Conservation (phyloP, 1,140 invertebrate species). For the Wasmannia auropunctata region DNA sequence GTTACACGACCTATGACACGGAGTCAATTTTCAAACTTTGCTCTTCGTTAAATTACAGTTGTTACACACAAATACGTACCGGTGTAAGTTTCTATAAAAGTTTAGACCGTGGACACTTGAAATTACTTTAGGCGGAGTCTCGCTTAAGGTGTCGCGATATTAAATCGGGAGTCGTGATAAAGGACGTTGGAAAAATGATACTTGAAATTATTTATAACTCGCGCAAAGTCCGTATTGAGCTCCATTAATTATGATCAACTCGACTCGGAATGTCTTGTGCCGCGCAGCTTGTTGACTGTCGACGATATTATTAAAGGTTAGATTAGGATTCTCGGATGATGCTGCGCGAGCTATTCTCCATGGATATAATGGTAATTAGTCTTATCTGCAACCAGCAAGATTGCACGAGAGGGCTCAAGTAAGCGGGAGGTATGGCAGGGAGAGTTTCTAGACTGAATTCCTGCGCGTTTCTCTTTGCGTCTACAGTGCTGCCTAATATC, state of each 20-base stretch:
- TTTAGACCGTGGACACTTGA: neutral
- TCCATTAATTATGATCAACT: constrained; percentile 73
- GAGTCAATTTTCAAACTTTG: constrained; percentile 42
- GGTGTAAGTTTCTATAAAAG: neutral
- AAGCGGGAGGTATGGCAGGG: constrained; percentile 53
- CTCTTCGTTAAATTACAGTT: constrained; percentile 46
- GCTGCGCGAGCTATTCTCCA: constrained; percentile 73
- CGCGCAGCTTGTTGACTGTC: constrained; percentile 73
- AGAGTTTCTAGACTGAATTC: constrained; percentile 70
- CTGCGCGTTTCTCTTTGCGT: constrained; percentile 59
- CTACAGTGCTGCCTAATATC: constrained; percentile 69
- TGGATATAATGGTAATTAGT: constrained; percentile 81
- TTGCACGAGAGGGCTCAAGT: constrained; percentile 69
- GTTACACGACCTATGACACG: constrained; percentile 26
- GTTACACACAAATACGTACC: neutral
- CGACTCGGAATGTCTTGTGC: constrained; percentile 67
- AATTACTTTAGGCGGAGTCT: neutral
- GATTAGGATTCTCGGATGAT: constrained; percentile 73
- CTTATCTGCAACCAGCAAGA: constrained; percentile 79
- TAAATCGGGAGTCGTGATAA: neutral
- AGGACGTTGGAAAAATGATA: neutral
- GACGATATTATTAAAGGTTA: constrained; percentile 78
- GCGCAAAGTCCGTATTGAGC: constrained; percentile 2
- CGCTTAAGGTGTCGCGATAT: neutral
- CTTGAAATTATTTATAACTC: neutral